Conservation (phyloP, 2,888 invertebrate genomes). For the Cryptus armator region DNA sequence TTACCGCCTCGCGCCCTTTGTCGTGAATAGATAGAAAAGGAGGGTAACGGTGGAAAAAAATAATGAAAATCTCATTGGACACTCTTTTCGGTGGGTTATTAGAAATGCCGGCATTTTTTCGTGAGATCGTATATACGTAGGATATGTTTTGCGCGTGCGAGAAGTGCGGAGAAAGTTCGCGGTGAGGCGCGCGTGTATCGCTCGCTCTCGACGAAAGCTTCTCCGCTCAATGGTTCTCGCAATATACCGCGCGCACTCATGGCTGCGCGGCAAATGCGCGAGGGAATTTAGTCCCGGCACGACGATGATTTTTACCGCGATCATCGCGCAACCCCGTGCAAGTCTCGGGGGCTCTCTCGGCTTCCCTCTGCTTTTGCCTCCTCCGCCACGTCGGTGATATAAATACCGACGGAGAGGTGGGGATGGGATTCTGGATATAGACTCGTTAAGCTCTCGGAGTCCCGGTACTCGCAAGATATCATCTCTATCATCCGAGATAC, state of each 20-base stretch:
- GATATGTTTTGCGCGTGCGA: constrained; percentile 57
- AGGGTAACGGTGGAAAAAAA: constrained; percentile 26
- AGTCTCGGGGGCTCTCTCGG: constrained; percentile 42
- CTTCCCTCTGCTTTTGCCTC: not conserved
- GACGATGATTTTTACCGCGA: constrained; percentile 65
- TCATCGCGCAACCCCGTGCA: constrained; percentile 46
- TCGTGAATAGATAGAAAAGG: not conserved
- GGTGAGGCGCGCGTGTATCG: constrained; percentile 49
- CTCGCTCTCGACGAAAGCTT: constrained; percentile 13
- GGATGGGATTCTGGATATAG: not conserved
- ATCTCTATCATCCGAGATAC: not conserved
- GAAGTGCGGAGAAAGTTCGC: constrained; percentile 54
- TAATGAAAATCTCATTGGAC: constrained; percentile 34
- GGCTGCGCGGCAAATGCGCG: constrained; percentile 66
- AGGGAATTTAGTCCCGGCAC: constrained; percentile 62
- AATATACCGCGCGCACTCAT: constrained; percentile 48
- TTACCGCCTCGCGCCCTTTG: constrained; percentile 53
- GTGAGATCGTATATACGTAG: constrained; percentile 29
- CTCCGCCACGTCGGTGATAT: not conserved
- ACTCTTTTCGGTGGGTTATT: constrained; percentile 8
- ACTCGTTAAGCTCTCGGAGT: constrained; percentile 50
- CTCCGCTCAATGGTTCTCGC: constrained; percentile 53
- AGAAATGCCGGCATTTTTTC: not conserved
- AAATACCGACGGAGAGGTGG: constrained; percentile 9
- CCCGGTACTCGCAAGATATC: not conserved